Evolutionary conservation across 2,888 invertebrate genomes (phyloP).

Genomic region (Drosophila barbarae): DNA sequence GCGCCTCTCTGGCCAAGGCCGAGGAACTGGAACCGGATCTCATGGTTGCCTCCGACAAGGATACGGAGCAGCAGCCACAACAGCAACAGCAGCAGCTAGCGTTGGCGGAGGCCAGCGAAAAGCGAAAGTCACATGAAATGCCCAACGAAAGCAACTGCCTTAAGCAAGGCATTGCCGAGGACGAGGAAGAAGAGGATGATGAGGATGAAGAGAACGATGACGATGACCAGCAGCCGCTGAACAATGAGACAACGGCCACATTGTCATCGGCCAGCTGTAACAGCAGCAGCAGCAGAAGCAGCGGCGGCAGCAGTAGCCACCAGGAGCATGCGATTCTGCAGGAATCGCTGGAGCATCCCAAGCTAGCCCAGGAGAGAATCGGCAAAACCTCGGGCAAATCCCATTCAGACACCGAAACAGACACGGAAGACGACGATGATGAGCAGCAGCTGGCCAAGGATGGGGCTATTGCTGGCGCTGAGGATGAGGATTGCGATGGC

Average conservation of each 20-base stretch:
- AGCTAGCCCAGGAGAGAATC: conserved; percentile 56
- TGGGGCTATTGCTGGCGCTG: conserved; percentile 31
- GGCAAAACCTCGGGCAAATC: conserved; percentile 55
- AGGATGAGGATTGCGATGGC: conserved; percentile 66
- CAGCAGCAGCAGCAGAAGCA: conserved; percentile 21
- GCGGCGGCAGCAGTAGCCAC: neutral
- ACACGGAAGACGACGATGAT: conserved; percentile 32
- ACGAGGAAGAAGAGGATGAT: conserved; percentile 59
- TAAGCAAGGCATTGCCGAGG: conserved; percentile 49
- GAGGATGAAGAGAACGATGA: conserved; percentile 49
- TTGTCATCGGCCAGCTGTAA: conserved; percentile 53
- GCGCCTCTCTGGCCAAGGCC: conserved; percentile 62
- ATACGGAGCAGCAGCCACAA: conserved; percentile 3
- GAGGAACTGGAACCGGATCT: conserved; percentile 66
- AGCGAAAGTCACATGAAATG: conserved; percentile 7
- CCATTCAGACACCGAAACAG: conserved; percentile 61
- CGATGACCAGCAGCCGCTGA: conserved; percentile 76
- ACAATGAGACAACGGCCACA: conserved; percentile 65
- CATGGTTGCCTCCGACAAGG: conserved; percentile 15
- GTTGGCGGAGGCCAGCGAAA: neutral
- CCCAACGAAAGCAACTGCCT: neutral
- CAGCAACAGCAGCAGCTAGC: conserved; percentile 3
- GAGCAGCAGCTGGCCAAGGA: conserved; percentile 37
- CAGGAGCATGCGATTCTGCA: neutral
- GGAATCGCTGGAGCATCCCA: conserved; percentile 20